Percentiles rank a stretch among this genome's conserved stretches.
Conservation (phyloP, 2,797 vertebrate species). For the Lacerta bilineata region DNA sequence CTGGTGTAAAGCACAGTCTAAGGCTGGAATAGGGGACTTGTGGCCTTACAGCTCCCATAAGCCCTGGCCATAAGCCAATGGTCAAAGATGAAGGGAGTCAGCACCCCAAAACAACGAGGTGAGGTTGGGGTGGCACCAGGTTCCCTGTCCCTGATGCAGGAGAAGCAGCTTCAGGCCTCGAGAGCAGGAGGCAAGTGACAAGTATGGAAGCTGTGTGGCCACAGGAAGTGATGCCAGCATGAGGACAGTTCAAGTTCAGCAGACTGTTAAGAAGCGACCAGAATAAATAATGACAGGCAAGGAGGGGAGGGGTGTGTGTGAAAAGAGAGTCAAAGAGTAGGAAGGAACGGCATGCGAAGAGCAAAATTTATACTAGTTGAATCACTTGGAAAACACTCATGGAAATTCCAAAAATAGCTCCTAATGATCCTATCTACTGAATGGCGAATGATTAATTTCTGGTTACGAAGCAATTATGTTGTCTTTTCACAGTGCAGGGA, state of each 20-base stretch:
- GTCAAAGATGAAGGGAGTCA: no score
- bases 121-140: no score
- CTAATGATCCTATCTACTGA: background rate
- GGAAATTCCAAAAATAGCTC: constrained; percentile 31
- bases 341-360: constrained; percentile 40
- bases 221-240: constrained; percentile 2
- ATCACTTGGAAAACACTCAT: constrained; percentile 42
- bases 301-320: background rate
- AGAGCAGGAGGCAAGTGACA: background rate
- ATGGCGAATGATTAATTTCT: constrained; percentile 25
- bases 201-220: background rate
- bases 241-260: constrained; percentile 10
- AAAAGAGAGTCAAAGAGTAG: constrained; percentile 39
- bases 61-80: no score
- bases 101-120: no score
- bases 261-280: constrained; percentile 16
- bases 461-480: constrained; percentile 25
- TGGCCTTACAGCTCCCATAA: no score
- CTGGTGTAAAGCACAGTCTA: no score
- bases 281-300: constrained; percentile 45
- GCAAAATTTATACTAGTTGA: constrained; percentile 36
- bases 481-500: constrained; percentile 34
- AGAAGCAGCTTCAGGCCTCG: background rate
- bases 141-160: background rate
- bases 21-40: no score